Base-by-base conservation (phyloP, 2,113 vertebrate species). In the Ictalurus punctatus region DNA sequence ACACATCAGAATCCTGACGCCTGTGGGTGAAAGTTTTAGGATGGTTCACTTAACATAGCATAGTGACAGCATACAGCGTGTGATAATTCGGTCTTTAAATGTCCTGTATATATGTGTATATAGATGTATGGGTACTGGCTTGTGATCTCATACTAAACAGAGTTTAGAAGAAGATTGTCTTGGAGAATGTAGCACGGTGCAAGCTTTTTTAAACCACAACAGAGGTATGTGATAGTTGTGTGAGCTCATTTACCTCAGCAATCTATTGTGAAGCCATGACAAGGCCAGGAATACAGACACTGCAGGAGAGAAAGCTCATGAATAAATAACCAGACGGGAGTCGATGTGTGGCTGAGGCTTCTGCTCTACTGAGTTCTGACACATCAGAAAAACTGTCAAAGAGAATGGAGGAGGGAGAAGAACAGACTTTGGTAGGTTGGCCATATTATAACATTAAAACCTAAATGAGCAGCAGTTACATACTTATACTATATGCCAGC, bases 281-380 rank as follows among this genome's bases (percentile, higher is more conserved):
- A 83, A 74, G 78, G 54, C 80, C 87, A 83, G 40, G 65, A 83
- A 82, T 58, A 23, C 65, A 48, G 76, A 79, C 82, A 59, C 74
- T 44, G 84, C 58, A 7, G 13, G 81, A 90, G 74, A 81, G 85
- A 87, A 52, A 87, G 80, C 83, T 80, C 91, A 94, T 95, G 92
- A 95, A 95, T 95, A 95, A 95, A 92, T 95, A 93, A 95, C 94
- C 91, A 94, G 61, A 91, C 89, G 92, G 92, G 90, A 92, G 92
- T 89, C 78, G 92, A 93, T 94, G 93, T 90, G 94, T 93, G 93
- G 93, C 93, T 93, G 92, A 94, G 87, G 92, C 93, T 95, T 95
- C 92, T 93, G 92, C 93, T 92, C 89, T 90, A 93, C 92, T 93
- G 93, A 86, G 90, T 95, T 94, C 93, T 94, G 94, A 94, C 95